Base-by-base conservation (phyloP, 1,140 invertebrate genomes). In the Lineus longissimus region DNA sequence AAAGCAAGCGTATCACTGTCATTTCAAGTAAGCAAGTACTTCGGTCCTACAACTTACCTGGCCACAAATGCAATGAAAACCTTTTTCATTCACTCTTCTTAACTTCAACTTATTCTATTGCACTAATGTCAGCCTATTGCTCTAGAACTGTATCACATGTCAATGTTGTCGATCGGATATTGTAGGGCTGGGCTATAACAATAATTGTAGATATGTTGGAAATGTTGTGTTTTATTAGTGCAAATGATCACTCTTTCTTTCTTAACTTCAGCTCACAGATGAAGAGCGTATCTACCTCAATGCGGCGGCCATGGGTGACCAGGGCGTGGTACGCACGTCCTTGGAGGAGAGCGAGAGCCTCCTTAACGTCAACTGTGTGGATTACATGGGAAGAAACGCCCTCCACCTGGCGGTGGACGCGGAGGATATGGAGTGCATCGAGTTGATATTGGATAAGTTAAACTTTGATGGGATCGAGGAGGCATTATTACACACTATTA, bases 271-370 rank as follows among this genome's bases (percentile, higher is more conserved):
- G 80, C 69, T 82, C 40, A 81, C 79, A 17, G 80, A 81, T 57
- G 80, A 82, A 66, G 80, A 82, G 64, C 66, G 80, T 7, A 77
- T 81, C 7, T 82, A 80, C 65, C 73, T 82, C n/a, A 81, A 78
- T 64, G 79, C 80, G 4, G 79, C 79, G 13, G 79, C 75, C n/a
- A 71, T 81, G 31, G 80, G 80, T 13, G 78, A 81, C 41, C 67
- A 75, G 23, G 76, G 74, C 13, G 74, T 81, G 19, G 72, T 78
- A 1, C 72, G 76, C 1, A 71, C 75, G 66, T 76, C 76, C 0
- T 58, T 77, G 43, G 77, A 79, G 55, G 79, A 81, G 27, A 70
- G 67, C 17, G 72, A 74, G 15, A 66, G 66, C 27, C 65, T 64
- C 17, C 71, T 81, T 2, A 78, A 79, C 57, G 73, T 77, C 30